Conservation (phyloP, 2,888 invertebrate genomes). For the Galerucella nymphaeae region DNA sequence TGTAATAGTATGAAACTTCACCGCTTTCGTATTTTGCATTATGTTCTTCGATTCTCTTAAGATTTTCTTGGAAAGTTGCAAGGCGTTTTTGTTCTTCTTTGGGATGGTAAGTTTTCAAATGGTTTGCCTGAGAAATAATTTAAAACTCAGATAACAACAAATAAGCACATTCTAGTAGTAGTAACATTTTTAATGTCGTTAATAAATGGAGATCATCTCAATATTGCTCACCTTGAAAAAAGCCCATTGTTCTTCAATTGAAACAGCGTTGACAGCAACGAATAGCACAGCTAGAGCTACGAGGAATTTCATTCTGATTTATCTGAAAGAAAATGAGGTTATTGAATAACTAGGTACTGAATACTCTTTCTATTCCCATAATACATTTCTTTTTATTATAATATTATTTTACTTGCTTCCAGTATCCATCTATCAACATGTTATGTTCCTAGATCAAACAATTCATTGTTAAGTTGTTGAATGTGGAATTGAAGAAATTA, state of each 20-base stretch:
- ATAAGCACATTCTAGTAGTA: no score
- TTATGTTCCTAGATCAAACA: no score
- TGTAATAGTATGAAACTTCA: slow-evolving; percentile 37
- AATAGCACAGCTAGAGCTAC: neutral
- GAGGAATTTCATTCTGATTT: slow-evolving; percentile 4
- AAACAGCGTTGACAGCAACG: slow-evolving; percentile 5
- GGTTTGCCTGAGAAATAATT: neutral
- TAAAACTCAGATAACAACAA: neutral
- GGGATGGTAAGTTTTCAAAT: neutral
- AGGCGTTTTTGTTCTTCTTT: slow-evolving; percentile 35
- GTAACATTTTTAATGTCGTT: no score
- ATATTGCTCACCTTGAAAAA: neutral
- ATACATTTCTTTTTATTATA: no score
- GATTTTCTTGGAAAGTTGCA: slow-evolving; percentile 38
- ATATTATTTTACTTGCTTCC: no score
- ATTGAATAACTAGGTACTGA: no score
- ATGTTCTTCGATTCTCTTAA: slow-evolving; percentile 42
- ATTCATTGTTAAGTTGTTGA: no score
- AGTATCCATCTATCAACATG: no score
- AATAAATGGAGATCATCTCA: neutral
- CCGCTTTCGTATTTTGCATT: slow-evolving; percentile 41
- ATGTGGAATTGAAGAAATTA: no score
- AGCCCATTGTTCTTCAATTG: neutral
- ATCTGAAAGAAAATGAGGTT: no score
- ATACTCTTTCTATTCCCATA: no score